phyloP scores from a whole-genome alignment of 2,888 invertebrate genomes.

The Lithosia quadra region DNA sequence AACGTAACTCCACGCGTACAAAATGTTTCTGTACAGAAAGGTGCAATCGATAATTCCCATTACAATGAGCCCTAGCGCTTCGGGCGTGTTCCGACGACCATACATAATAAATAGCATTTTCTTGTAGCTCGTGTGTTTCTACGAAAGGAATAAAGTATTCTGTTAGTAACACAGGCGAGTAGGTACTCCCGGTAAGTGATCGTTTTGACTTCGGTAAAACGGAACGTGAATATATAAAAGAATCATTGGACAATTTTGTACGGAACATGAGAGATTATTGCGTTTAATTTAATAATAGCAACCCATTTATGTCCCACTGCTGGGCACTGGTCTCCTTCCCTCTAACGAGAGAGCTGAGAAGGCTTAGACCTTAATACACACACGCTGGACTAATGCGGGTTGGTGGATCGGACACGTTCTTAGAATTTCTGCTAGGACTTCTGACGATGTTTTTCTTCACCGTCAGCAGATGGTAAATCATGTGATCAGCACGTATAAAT shows the following conservation, averaged over 20 bases:
- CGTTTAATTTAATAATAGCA: too few species aligned
- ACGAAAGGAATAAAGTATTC: constrained; percentile 25
- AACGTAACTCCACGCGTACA: constrained; percentile 17
- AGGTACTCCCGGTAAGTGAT: neutral
- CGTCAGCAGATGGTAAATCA: too few species aligned
- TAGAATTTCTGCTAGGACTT: too few species aligned
- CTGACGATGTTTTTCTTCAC: too few species aligned
- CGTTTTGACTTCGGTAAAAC: neutral
- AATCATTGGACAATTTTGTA: neutral
- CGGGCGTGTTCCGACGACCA: constrained; percentile 47
- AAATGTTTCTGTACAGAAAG: constrained; percentile 22
- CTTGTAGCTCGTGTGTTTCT: neutral
- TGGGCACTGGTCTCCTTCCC: too few species aligned
- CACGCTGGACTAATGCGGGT: too few species aligned
- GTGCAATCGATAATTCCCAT: constrained; percentile 58
- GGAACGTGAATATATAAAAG: neutral
- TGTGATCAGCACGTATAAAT: too few species aligned
- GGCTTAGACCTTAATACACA: too few species aligned
- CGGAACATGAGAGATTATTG: too few species aligned
- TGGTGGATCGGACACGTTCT: too few species aligned
- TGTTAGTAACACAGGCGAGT: constrained; percentile 14
- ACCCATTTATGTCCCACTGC: too few species aligned
- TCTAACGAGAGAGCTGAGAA: too few species aligned
- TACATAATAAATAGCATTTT: constrained; percentile 58
- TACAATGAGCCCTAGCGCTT: constrained; percentile 29